Conservation (phyloP, 2,888 invertebrate genomes). For the Clepsis dumicolana region DNA sequence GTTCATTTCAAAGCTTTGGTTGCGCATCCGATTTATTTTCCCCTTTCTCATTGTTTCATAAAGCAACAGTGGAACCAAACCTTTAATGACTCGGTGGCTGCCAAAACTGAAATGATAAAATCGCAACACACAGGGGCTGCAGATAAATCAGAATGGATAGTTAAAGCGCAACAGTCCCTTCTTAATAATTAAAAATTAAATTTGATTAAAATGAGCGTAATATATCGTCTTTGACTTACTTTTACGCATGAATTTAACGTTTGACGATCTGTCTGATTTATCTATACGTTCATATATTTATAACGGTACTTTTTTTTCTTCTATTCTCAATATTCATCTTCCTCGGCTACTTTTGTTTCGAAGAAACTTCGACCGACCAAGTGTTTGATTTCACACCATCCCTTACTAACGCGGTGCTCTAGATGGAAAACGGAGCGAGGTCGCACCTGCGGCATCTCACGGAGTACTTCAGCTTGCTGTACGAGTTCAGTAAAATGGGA, state of each 20-base stretch:
- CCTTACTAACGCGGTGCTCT: slow-evolving; percentile 30
- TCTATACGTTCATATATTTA: no score
- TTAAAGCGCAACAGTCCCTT: no score
- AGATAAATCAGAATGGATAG: neutral
- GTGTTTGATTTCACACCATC: neutral
- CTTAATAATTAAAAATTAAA: no score
- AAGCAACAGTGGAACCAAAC: neutral
- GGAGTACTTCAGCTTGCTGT: slow-evolving; percentile 96
- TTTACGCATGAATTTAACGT: neutral
- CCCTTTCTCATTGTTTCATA: neutral
- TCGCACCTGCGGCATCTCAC: slow-evolving; percentile 95
- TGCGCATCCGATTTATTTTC: neutral
- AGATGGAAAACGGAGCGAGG: slow-evolving; percentile 95
- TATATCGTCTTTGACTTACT: neutral
- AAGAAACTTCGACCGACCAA: neutral
- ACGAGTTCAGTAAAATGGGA: slow-evolving; percentile 98
- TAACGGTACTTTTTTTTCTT: no score
- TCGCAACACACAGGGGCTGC: neutral
- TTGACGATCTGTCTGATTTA: neutral
- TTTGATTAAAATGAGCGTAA: no score
- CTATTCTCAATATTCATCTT: no score
- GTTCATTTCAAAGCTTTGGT: neutral
- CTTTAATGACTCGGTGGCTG: neutral
- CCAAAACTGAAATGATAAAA: neutral
- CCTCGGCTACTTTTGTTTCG: neutral